Evolutionary conservation across 2,797 vertebrate genomes (phyloP).

Genomic region (Anabacerthia variegaticeps): DNA sequence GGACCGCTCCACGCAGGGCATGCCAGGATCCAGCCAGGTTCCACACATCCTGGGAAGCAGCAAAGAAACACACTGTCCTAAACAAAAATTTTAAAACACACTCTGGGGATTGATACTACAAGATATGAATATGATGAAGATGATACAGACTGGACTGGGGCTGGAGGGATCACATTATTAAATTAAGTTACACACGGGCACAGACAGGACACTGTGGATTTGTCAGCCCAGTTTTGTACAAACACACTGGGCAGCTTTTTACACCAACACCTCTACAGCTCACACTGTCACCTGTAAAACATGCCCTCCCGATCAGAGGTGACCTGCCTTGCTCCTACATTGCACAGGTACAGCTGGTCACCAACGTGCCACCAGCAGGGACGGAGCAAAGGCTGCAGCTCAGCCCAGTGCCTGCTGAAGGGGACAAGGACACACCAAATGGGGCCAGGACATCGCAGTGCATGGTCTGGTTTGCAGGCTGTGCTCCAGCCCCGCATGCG

Average conservation of each 20-base stretch:
- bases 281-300: background rate
- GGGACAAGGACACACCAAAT: background rate
- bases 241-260: background rate
- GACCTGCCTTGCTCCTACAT: rapidly evolving
- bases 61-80: background rate
- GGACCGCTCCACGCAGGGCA: background rate
- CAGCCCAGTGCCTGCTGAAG: background rate
- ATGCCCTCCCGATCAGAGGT: rapidly evolving
- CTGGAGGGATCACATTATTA: background rate
- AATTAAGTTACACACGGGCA: rapidly evolving
- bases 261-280: background rate
- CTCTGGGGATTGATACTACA: background rate
- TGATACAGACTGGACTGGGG: background rate
- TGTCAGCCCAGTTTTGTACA: background rate
- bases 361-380: background rate
- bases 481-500: background rate
- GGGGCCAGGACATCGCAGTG: rapidly evolving
- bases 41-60: rapidly evolving
- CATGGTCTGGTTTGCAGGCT: background rate
- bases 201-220: background rate
- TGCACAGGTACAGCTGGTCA: background rate
- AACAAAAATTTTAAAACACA: background rate
- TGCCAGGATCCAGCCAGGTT: background rate
- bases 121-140: rapidly evolving
- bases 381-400: background rate